Base-by-base conservation (phyloP, 2,113 vertebrate species). In the Arothron firmamentum region DNA sequence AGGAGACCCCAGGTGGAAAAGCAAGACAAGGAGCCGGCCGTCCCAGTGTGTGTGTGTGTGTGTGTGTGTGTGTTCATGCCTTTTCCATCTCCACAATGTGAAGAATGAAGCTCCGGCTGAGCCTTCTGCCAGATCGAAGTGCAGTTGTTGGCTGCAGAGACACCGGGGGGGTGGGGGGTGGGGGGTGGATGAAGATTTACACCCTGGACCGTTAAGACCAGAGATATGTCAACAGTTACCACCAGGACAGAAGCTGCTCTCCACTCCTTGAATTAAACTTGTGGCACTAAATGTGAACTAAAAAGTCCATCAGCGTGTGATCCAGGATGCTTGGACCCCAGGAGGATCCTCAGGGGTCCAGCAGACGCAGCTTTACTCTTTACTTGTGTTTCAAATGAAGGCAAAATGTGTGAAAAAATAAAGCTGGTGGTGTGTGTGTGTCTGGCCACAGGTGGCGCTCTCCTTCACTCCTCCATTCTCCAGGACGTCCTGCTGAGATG, bases 1-100 rank as follows among this genome's bases (percentile, higher is more conserved):
- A 31, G 52, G 47, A 18, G 61, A 68, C 51, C 73, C 83, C 84
- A 90, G 86, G 88, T 90, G 88, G 83, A 78, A 73, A 61, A 72
- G 80, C 69, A 73, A 67, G 73, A 59, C 54, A 9, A 57, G 67
- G 71, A 70, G 59, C 61, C 49, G 64, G 13, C 13, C 16, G 19
- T 52, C 62, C 66, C 49, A 55, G 74, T 70, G 56, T 69, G 58
- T 51, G 62, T 73, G 51, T 63, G 62, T 71, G 63, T 50, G 65
- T 84, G 79, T 86, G 54, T 46, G 47, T 67, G 65, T 31, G 49
- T 57, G 59, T 47, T n/a, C n/a, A n/a, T n/a, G n/a, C n/a, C n/a
- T n/a, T 62, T 52, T 81, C 68, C 69, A 79, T 72, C 62, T 59
- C 31, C 13, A 76, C 79, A 85, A 90, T 90, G 88, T 42, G 14